Evolutionary conservation across 2,113 vertebrate species (phyloP).

Genomic region (Pteruthius melanotis): DNA sequence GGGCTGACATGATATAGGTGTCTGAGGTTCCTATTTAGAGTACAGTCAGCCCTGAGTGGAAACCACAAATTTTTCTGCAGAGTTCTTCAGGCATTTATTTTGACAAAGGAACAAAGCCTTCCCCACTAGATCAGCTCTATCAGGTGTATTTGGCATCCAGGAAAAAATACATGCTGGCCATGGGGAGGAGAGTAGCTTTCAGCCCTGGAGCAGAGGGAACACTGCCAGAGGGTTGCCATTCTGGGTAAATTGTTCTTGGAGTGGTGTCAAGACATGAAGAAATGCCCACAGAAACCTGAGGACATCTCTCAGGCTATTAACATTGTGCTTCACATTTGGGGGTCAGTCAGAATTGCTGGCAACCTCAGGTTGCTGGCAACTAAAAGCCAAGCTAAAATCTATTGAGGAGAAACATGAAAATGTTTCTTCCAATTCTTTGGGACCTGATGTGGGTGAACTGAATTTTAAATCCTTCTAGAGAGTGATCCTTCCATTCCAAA

Average conservation of each 20-base stretch:
- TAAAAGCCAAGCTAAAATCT: background rate
- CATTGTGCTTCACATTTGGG: background rate
- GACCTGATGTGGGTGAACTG: background rate
- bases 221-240: background rate
- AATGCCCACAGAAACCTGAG: background rate
- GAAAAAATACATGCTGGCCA: background rate
- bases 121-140: background rate
- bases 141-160: background rate
- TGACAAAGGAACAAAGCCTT: background rate
- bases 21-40: background rate
- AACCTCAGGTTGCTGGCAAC: background rate
- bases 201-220: background rate
- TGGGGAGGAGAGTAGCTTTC: background rate
- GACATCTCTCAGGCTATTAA: background rate
- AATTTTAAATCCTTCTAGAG: background rate
- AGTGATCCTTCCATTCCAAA: background rate
- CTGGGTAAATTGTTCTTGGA: background rate
- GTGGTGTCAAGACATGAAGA: accelerated
- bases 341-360: background rate
- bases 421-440: background rate
- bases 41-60: background rate
- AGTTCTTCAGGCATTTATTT: background rate
- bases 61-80: background rate
- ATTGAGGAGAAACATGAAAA: background rate
- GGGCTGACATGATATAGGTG: background rate